phyloP scores from a whole-genome alignment of 2,797 vertebrate species.

The Streptopelia turtur region DNA sequence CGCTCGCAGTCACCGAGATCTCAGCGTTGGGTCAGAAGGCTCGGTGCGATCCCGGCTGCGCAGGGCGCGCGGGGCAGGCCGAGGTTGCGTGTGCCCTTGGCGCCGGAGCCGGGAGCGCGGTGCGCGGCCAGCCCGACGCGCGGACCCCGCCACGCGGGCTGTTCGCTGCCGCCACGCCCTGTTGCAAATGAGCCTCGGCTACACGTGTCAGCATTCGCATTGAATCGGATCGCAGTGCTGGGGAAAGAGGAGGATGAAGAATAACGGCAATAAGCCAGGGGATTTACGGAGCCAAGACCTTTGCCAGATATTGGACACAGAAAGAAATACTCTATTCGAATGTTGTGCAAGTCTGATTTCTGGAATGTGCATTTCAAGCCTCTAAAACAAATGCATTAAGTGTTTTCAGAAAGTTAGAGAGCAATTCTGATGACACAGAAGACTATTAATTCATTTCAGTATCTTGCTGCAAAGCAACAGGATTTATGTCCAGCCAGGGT shows the following conservation, averaged over 20 bases:
- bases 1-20: neutral
- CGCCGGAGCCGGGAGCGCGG: constrained; percentile 19
- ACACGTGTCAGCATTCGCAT: neutral
- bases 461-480: neutral
- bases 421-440: neutral
- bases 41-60: neutral
- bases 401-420: neutral
- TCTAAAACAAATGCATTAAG: neutral
- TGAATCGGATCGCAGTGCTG: neutral
- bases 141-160: constrained; percentile 2
- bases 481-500: neutral
- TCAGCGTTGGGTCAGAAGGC: neutral
- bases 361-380: neutral
- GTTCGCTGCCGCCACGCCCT: constrained; percentile 23
- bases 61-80: neutral
- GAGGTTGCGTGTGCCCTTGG: too few relatives aligned
- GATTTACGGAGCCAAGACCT: neutral
- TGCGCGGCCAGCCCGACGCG: constrained; percentile 1
- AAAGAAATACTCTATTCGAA: constrained; percentile 9
- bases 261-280: neutral
- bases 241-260: neutral
- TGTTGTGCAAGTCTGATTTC: neutral
- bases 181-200: neutral
- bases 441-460: neutral
- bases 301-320: neutral